Conservation (phyloP, 2,797 vertebrate species). For the Streptopelia turtur region DNA sequence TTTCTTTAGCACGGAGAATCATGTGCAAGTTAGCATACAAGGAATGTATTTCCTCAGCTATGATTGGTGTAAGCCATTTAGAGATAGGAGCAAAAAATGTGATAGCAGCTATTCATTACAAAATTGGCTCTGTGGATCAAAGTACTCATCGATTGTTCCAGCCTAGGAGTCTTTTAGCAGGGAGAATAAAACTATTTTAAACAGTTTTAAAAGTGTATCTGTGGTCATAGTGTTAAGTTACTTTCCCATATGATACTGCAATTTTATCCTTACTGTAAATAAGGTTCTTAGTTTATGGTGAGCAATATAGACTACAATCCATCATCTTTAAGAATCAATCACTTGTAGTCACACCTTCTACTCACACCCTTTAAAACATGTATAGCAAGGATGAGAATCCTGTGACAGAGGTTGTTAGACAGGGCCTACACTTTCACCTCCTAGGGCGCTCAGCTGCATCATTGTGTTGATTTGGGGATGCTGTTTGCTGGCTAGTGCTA, state of each 20-base stretch:
- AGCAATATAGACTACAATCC: background rate
- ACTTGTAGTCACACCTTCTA: background rate
- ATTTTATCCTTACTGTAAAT: background rate
- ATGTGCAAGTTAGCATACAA: background rate
- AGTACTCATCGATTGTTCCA: background rate
- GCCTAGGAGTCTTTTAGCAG: background rate
- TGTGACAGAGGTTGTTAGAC: background rate
- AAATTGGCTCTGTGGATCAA: background rate
- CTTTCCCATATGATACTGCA: background rate
- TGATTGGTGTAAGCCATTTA: slow-evolving; percentile 12
- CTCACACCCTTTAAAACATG: background rate
- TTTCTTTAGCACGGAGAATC: slow-evolving; percentile 31
- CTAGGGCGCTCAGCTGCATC: background rate
- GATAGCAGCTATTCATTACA: background rate
- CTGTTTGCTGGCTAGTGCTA: background rate
- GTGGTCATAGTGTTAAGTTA: background rate
- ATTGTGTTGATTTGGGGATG: background rate
- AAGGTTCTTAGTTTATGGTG: background rate
- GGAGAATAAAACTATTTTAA: slow-evolving; percentile 8
- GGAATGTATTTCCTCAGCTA: background rate
- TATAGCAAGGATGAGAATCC: background rate
- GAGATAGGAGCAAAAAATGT: background rate
- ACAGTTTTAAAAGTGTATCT: background rate
- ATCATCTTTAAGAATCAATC: background rate
- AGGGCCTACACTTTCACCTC: background rate